These are phyloP conservation scores for Pelobates cultripes DNA, from an alignment of 2,797 vertebrate genomes.

Conservation along the genomic window DNA sequence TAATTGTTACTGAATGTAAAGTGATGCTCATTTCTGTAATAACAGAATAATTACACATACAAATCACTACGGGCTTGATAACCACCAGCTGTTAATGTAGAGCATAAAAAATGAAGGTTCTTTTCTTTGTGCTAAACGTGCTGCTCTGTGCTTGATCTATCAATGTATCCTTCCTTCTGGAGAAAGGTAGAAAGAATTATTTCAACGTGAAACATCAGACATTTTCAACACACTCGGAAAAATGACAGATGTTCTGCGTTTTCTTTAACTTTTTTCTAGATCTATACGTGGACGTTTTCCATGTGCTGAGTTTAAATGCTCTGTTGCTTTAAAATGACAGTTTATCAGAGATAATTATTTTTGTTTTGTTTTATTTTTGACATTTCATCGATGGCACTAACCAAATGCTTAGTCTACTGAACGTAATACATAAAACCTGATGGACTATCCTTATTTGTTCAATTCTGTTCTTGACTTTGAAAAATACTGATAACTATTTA, in stretches of 20 bases:
- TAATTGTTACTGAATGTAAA: neutral
- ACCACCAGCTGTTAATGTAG: neutral
- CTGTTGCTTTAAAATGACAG: no score
- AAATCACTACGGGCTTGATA: constrained; percentile 4
- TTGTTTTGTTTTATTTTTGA: no score
- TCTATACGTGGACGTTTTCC: no score
- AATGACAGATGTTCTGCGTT: neutral
- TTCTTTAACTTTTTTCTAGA: no score
- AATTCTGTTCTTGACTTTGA: no score
- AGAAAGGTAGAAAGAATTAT: neutral
- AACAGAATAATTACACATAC: neutral
- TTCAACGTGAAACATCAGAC: neutral
- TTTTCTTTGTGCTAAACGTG: neutral
- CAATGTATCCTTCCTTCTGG: neutral
- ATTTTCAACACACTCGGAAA: neutral
- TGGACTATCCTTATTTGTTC: no score
- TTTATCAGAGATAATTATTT: no score
- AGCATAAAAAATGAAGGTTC: neutral
- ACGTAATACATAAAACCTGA: no score
- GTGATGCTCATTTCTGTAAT: neutral
- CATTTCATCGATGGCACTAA: no score
- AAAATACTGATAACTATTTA: no score
- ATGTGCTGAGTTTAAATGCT: no score
- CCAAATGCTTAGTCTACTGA: no score
- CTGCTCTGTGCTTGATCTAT: neutral